phyloP scores from a whole-genome alignment of 2,888 invertebrate species.

The Andrena trimmerana region DNA sequence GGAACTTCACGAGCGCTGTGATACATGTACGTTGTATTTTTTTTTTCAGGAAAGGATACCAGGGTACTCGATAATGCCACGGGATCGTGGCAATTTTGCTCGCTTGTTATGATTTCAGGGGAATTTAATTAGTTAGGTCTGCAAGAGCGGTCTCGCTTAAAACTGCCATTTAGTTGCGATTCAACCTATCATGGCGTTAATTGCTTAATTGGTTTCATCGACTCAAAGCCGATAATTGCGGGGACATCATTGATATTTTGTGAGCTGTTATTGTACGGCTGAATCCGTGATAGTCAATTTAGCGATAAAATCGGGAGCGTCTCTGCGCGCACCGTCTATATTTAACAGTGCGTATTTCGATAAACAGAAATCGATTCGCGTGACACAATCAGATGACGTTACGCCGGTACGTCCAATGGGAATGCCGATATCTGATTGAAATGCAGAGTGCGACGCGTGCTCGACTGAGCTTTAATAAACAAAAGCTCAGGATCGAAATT shows the following conservation, averaged over 20 bases:
- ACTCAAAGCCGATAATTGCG: conserved; percentile 20
- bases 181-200: conserved; percentile 7
- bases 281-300: conserved; percentile 20
- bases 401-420: conserved; percentile 10
- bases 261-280: not conserved
- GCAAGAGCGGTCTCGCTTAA: no score
- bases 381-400: conserved; percentile 21
- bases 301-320: conserved; percentile 23
- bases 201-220: conserved; percentile 22
- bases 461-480: conserved; percentile 35
- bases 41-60: no score
- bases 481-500: not conserved
- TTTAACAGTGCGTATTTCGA: conserved; percentile 19
- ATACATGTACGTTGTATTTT: not conserved
- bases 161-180: not conserved
- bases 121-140: not conserved
- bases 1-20: not conserved
- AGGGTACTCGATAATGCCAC: not conserved
- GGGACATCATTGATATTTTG: conserved; percentile 44
- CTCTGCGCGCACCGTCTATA: not conserved
- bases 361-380: conserved; percentile 34
- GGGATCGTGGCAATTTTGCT: not conserved
- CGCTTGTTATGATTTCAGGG: no score
- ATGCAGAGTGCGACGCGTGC: conserved; percentile 19
- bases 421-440: conserved; percentile 30